Evolutionary conservation across 2,113 vertebrate species (phyloP).

Genomic region (Neodon shergylaensis): DNA sequence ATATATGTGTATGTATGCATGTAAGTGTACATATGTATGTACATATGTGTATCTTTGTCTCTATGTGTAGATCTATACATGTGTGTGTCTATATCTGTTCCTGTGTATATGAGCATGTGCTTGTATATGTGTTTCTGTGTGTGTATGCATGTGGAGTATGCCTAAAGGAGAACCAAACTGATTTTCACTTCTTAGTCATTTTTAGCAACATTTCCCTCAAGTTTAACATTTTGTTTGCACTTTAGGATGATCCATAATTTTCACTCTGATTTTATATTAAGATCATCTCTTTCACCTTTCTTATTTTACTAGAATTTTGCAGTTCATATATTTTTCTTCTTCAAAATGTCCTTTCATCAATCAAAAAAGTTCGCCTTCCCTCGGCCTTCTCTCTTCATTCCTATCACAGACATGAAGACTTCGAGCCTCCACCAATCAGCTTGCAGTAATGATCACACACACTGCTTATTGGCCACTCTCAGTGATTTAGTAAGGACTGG

Average conservation of each 20-base stretch:
- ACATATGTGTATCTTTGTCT: neutral
- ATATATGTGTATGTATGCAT: too few relatives aligned
- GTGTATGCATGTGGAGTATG: neutral
- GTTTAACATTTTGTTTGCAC: constrained; percentile 74
- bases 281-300: neutral
- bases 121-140: neutral
- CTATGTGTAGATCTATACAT: neutral
- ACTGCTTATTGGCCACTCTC: neutral
- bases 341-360: constrained; percentile 17
- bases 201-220: constrained; percentile 71
- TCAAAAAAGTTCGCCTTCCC: neutral
- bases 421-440: neutral
- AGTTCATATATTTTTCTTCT: neutral
- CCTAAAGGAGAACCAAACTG: constrained; percentile 71
- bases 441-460: neutral
- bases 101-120: neutral
- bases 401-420: neutral
- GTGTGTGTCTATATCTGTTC: neutral
- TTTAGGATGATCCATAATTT: constrained; percentile 38
- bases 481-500: neutral
- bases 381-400: neutral
- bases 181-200: constrained; percentile 72
- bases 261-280: constrained; percentile 49
- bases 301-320: neutral
- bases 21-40: neutral